Evolutionary conservation across 92 coral and sea anemone species (phyloP), one percentile per base, ranked within the genome.

Genomic region (Zoanthus gigantus): DNA sequence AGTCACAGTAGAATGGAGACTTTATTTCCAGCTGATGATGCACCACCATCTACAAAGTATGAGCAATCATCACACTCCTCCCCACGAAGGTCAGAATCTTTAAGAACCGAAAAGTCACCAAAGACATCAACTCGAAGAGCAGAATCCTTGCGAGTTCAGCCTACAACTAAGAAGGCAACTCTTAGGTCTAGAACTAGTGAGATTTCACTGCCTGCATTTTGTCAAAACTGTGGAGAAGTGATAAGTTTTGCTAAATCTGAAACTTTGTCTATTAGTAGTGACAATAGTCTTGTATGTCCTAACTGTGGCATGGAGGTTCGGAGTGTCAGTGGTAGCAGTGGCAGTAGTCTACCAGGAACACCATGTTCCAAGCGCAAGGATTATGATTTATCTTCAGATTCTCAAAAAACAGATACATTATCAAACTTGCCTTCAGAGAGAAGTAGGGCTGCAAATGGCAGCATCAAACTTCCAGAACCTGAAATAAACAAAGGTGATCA

Each of bases 211-310:
- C 96, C 95, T 42, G 80, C 92, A 78, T 91, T 83, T 72, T 94
- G 98, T 48, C 90, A 90, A 5, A 90, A 92, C 74, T 94, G 96
- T 76, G 96, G 96, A 12, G 96, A 94, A 66, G 87, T 86, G 6
- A 76, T 84, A 52, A 83, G 90, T 76, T 54, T 57, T 31, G 32
- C 23, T 23, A 82, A 34, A 68, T 84, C 79, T 63, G 42, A 42
- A 46, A 54, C 72, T 12, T 54, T 54, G 75, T 81, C 85, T 5
- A 29, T 67, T 65, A 81, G 29, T 30, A 81, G 85, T 12, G 15
- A 63, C 44, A 66, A 65, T 18, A 81, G 85, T 29, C 18, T 81
- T 81, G 75, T 81, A 29, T 81, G 85, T 31, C 85, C 85, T 23
- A 81, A 66, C 75, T 81, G 85, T 65, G 85, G 85, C 12, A 29